A percentile compares a stretch with the other conserved stretches of the same genome.
phyloP scores from a whole-genome alignment of 2,888 invertebrate species.

The Dioctria linearis region DNA sequence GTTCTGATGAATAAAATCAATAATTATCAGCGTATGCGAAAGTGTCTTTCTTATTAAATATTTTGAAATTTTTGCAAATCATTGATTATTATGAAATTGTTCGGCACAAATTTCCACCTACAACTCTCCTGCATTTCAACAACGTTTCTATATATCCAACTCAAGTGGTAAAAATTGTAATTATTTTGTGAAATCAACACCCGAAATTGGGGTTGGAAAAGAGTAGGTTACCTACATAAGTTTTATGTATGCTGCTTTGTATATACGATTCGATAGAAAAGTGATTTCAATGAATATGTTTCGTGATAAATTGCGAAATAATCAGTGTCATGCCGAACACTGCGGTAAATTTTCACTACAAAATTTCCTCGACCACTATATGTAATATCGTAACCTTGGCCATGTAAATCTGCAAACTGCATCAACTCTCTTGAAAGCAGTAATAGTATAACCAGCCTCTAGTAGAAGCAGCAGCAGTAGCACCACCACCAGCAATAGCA shows the following conservation, averaged over 20 bases:
- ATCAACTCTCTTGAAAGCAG: not conserved
- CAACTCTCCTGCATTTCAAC: no score
- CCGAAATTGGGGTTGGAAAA: conserved; percentile 2
- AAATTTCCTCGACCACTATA: conserved; percentile 3
- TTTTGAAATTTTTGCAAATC: no score
- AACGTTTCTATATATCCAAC: no score
- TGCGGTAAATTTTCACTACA: conserved; percentile 27
- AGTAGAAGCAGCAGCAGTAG: not conserved
- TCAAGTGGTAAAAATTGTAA: no score
- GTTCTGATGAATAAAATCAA: no score
- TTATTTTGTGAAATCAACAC: no score
- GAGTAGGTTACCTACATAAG: conserved; percentile 37
- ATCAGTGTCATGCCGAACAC: conserved; percentile 57
- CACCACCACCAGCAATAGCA: not conserved
- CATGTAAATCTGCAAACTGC: conserved; percentile 16
- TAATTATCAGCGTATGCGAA: no score
- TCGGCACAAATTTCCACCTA: no score
- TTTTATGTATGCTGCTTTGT: no score
- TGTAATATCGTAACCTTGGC: conserved; percentile 38
- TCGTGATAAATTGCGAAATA: conserved; percentile 59
- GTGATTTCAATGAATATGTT: conserved; percentile 55
- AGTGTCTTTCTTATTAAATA: no score
- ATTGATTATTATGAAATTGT: no score
- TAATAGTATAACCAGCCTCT: not conserved
- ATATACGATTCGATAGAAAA: not conserved